phyloP scores from a whole-genome alignment of 1,140 invertebrate genomes.

The Drosophila guanche region DNA sequence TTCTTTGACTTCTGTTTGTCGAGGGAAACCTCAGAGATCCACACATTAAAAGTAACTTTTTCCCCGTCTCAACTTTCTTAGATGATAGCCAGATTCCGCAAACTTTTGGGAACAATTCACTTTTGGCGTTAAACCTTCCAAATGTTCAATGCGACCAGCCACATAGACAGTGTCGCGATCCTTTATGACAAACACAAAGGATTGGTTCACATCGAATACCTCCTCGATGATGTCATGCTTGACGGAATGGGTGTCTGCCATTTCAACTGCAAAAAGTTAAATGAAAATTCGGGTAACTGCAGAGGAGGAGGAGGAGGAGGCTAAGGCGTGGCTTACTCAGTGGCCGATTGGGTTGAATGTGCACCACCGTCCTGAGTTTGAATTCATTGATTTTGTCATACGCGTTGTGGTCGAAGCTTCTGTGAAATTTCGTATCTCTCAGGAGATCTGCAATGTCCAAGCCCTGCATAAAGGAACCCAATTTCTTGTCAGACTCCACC shows the following conservation, averaged over 20 bases:
- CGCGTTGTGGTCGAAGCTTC: too few relatives aligned
- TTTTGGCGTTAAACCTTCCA: too few relatives aligned
- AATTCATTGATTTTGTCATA: background rate
- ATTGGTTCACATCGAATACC: conserved; percentile 11
- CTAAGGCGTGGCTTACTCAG: conserved; percentile 19
- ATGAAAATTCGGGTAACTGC: too few relatives aligned
- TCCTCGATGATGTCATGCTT: background rate
- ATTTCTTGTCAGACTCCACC: background rate
- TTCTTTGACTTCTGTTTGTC: background rate
- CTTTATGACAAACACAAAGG: conserved; percentile 38
- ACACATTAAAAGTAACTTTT: too few relatives aligned
- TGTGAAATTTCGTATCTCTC: too few relatives aligned
- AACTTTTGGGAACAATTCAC: too few relatives aligned
- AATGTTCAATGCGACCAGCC: conserved; percentile 20
- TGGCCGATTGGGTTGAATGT: background rate
- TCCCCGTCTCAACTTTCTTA: too few relatives aligned
- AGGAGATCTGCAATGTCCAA: background rate
- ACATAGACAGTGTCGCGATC: conserved; percentile 21
- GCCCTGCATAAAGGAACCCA: background rate
- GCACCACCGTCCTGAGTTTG: background rate
- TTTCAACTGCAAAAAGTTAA: conserved; percentile 4
- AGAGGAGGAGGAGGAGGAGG: too few relatives aligned
- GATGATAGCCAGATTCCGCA: too few relatives aligned
- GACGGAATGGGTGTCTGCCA: background rate
- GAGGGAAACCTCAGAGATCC: too few relatives aligned